Evolutionary conservation across 53 echinoderm and acorn worm genomes (phyloP), one percentile per base, ranked within the genome.

Genomic region (Zoroaster sp.): DNA sequence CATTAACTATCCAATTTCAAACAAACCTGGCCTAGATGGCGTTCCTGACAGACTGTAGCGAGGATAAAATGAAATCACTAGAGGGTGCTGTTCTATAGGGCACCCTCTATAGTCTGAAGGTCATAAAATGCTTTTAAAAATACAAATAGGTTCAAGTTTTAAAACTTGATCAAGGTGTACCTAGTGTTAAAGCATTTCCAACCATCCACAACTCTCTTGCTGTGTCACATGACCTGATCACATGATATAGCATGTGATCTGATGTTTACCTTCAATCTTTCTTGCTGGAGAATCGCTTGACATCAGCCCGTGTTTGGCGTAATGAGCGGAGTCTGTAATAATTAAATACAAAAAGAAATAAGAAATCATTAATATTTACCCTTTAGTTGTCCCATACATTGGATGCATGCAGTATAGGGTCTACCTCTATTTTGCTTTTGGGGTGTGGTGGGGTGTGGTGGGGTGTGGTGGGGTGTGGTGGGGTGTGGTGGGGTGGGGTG

Each of bases 251-350:
- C 59, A 79, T 11, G 13, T 59, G 76, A 32, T 53, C 35, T 12
- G 28, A 46, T 49, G 30, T 37, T 35, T 70, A 85, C 15, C 85
- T 69, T 85, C 85, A 85, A 49, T 85, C 85, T 46, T 85, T 85
- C 85, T 85, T 85, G 70, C 85, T 46, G 28, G 83, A 83, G 51
- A 85, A 85, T 20, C 85, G 85, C 30, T 85, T 85, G 36, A 71
- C 72, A 85, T 85, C 85, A 0, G 85, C 85, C 4, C 85, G 85
- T 6, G 85, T 85, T 70, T 85, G 85, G 37, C 85, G 85, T 20
- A 85, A 37, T 25, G 85, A 85, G 25, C 85, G 85, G 25, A 85
- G 85, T 71, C 85, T 85, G 69, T 34, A 33, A 31, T 20, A 20
- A 35, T 25, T 35, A 4, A 79, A 35, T 13, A 25, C 6, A 21